Evolutionary conservation across 2,888 invertebrate genomes (phyloP), one percentile per base, ranked within the genome.

Genomic region (Neria commutata): DNA sequence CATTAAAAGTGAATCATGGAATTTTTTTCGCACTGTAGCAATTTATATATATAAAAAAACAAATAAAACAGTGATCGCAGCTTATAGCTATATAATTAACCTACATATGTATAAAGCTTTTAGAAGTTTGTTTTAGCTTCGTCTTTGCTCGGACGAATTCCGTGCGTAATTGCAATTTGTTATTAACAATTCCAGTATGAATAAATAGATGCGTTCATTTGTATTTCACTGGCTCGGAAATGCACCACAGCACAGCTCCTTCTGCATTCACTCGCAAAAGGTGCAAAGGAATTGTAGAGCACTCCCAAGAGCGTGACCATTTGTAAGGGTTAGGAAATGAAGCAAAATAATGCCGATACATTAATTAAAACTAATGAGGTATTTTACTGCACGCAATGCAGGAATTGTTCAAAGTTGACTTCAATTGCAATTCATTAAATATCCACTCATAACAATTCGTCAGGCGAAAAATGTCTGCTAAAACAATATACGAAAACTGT

Each of bases 281-380:
- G n/a, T n/a, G n/a, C n/a, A n/a, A n/a, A n/a, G n/a, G n/a, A n/a
- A n/a, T n/a, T n/a, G n/a, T n/a, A n/a, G n/a, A n/a, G n/a, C n/a
- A n/a, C n/a, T n/a, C n/a, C n/a, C n/a, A n/a, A n/a, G n/a, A n/a
- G n/a, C n/a, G n/a, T n/a, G n/a, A n/a, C n/a, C n/a, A n/a, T n/a
- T n/a, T n/a, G n/a, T n/a, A n/a, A n/a, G n/a, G n/a, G n/a, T n/a
- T n/a, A n/a, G n/a, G n/a, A n/a, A n/a, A n/a, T n/a, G n/a, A n/a
- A n/a, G n/a, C n/a, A n/a, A n/a, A n/a, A n/a, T n/a, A n/a, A n/a
- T n/a, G n/a, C n/a, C n/a, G n/a, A n/a, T n/a, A n/a, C n/a, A n/a
- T n/a, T n/a, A 71, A 68, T 68, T 75, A 74, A 65, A 74, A 66
- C 71, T 76, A 77, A 76, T 76, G 76, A 76, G 76, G 77, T 77